Evolutionary conservation across 2,797 vertebrate species (phyloP), one percentile per base, ranked within the genome.

Genomic region (Rachycentron canadum): DNA sequence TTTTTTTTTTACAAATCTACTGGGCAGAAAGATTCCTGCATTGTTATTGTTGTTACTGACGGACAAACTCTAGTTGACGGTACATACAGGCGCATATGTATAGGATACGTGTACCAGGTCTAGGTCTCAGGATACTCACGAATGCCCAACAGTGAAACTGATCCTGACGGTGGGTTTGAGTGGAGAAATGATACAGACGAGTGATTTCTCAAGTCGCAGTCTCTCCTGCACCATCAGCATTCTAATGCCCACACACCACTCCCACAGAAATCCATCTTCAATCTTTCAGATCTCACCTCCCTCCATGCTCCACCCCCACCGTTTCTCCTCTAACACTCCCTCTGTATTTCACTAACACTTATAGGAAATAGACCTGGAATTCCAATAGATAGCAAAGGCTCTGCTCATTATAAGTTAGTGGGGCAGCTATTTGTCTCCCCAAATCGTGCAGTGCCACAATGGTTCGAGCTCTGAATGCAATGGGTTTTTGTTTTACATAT

Each of bases 171-270:
- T 67, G 74, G 61, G 72, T 92, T 91, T 81, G 72, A 90, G 90
- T 73, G 78, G 69, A 86, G 81, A 78, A 85, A 83, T 87, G 86
- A 90, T 90, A 88, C 84, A 93, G 89, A 89, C 81, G 82, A 93
- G 78, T 90, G 87, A 92, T 91, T 93, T 92, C 91, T 91, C 88
- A 77, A 87, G 89, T 86, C 77, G 72, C 82, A 85, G 74, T 61
- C 86, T 87, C 87, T 84, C 82, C 83, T 91, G 92, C 92, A 91
- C 90, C 81, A 91, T 92, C 92, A 93, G 92, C 91, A 93, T 93
- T 89, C 84, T 86, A 89, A 89, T 89, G 86, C 92, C 90, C 90
- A 91, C 90, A 89, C 90, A 94, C 76, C 85, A 83, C 89, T 90
- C 89, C 88, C 77, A 89, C 86, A 89, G 83, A 90, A 89, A 92